phyloP scores from a whole-genome alignment of 2,797 vertebrate species.

The Chaetophractus vellerosus region DNA sequence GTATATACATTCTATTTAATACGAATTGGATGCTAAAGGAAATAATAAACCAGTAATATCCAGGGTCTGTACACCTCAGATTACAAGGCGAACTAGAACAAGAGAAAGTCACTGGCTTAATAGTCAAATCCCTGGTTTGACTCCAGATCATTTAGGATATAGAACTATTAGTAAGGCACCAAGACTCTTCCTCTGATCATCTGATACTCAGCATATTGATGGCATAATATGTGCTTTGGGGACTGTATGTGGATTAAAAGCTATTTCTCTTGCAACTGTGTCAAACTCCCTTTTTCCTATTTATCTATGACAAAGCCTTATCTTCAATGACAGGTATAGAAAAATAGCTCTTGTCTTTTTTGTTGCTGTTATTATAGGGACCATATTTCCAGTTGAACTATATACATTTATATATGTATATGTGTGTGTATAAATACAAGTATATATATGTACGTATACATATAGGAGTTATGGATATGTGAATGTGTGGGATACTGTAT shows the following conservation, averaged over 20 bases:
- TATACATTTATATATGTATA: neutral
- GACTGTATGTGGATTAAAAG: conserved; percentile 46
- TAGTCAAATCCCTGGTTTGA: conserved; percentile 31
- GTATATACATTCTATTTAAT: neutral
- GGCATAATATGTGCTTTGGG: conserved; percentile 26
- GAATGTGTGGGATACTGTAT: no score
- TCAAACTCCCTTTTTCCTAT: conserved; percentile 48
- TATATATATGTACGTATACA: neutral
- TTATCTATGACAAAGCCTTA: conserved; percentile 33
- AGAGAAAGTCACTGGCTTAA: neutral
- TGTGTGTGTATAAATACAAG: neutral
- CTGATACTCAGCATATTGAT: conserved; percentile 27
- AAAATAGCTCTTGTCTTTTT: conserved; percentile 10
- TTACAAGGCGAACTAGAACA: neutral
- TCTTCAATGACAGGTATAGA: neutral
- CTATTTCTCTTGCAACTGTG: conserved; percentile 47
- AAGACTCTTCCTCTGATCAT: neutral
- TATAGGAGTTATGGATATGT: neutral
- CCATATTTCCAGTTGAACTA: neutral
- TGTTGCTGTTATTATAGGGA: neutral
- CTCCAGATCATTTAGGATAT: conserved; percentile 8
- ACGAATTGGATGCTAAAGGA: neutral
- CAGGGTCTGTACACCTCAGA: neutral
- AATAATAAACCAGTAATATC: neutral
- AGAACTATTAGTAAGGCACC: neutral